Base-by-base conservation (phyloP, 2,888 invertebrate genomes). In the Oscheius sp. region DNA sequence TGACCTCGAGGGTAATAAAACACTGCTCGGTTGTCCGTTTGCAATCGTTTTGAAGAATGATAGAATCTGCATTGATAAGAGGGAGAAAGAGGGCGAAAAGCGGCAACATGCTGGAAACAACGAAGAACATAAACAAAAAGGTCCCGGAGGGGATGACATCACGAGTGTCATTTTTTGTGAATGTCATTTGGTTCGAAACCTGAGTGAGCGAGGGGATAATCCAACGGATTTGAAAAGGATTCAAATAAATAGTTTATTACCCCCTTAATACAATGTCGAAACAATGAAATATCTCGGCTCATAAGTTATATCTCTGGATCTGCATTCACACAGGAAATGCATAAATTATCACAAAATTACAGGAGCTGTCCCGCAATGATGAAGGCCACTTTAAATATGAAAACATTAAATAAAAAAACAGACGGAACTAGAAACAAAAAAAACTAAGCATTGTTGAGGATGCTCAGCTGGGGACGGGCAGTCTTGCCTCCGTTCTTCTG, bases 241-340 rank as follows among this genome's bases (percentile, higher is more conserved):
- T n/a, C n/a, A 36, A 59, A 59, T 59, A 59, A 59, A 59, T 59
- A 59, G 44, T 59, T 59, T 59, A 44, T 44, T 59, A 59, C 59
- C 59, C 59, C 59, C 44, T 59, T 44, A 59, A 30, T 59, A 59
- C 41, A 59, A 59, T 14, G 44, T 44, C 9, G n/a, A 44, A 28
- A 28, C 26, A 17, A 59, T 17, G 51, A 54, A 30, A 59, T 28
- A 44, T 59, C 59, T 59, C 41, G 26, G 12, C 36, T 44, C 41
- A 32, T 54, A 54, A 54, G 54, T 30, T 54, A 54, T 54, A 12
- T 59, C 41, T 38, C 32, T 44, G 17, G 33, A 28, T 50, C 38
- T 24, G 44, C 44, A 59, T 26, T n/a, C 28, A 4, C 3, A 47
- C 8, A 47, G 22, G 32, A 59, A 59, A 59, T 59, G 59, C 59